Base-by-base conservation (phyloP, 2,113 vertebrate genomes). In the Sula dactylatra region DNA sequence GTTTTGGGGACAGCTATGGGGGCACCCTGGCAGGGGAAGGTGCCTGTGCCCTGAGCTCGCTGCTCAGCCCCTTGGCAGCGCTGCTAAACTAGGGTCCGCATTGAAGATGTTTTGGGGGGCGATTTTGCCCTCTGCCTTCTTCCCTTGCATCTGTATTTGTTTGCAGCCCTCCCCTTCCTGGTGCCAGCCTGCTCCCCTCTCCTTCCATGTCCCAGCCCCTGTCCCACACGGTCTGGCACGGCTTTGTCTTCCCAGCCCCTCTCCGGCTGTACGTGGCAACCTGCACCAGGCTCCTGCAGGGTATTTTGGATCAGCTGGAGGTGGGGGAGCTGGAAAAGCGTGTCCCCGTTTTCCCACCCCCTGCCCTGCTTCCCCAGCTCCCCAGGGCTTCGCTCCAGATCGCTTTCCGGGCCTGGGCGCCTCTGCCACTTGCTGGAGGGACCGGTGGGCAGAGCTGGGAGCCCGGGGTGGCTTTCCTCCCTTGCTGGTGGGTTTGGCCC, bases 351-450 rank as follows among this genome's bases (percentile, higher is more conserved):
- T 85, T 55, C 74, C 44, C 66, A 8, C 7, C 20, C 54, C 16
- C 5, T 83, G 70, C 10, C 67, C 64, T 89, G n/a, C 74, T 94
- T 85, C 31, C 11, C 14, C 13, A 31, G 36, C 34, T 92, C 67
- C 71, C 54, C 15, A 29, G 54, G 82, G 66, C 93, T 88, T 66
- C 3, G n/a, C 54, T 82, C 66, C 58, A 82, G 31, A 27, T 80
- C 0, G 0, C 16, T 69, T 7, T 40, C 52, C 1, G 3, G 1
- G 3, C 45, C 49, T 6, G 0, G 13, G 7, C 10, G 19, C 44
- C 38, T 50, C 56, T 1, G 3, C 18, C 32, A 8, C 49, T 65
- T 59, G 55, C 52, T 0, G 1, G 7, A 16, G 59, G 17, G 5
- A 31, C 21, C 0, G 3, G 9, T 0, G 8, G 59, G 77, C 66